Evolutionary conservation across 1,140 invertebrate species (phyloP), one percentile per base, ranked within the genome.

Genomic region (Pseudomyrmex dendroicus): DNA sequence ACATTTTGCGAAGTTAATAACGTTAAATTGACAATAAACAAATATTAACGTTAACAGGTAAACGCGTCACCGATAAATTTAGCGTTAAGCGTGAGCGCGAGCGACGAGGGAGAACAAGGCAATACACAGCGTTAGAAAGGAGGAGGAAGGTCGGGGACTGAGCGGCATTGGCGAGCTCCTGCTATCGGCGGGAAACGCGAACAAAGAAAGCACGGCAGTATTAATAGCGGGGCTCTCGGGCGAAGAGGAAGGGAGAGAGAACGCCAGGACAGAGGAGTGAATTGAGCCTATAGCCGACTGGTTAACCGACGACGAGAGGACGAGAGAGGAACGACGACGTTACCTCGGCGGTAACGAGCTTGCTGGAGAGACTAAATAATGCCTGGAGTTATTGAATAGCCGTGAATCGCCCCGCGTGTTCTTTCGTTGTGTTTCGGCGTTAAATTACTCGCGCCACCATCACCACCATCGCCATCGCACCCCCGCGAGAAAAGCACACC

Each of bases 121-220:
- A 74, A 35, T 35, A 1, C 35, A 35, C 35, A 46, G 10, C 15
- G 9, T 54, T 10, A 46, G 56, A 35, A 63, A 35, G 73, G 12
- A 70, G 13, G 66, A 70, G 66, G 22, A 80, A 70, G 46, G 35
- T 59, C 66, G 67, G 17, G 35, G 66, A n/a, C 22, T 44, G 25
- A 9, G 46, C 10, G 46, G 44, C 57, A 77, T 44, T 50, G 52
- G 64, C n/a, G n/a, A 62, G 67, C 35, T 70, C 52, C 13, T 5
- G 66, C 20, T 59, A 54, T 70, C 54, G 59, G 66, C 46, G 54
- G 44, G 44, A 72, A 72, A 50, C 20, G 66, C 44, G 66, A 46
- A 80, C 77, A 80, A 80, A 80, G 77, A 80, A 80, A 80, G 52
- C 77, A 68, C 52, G 64, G 57, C 10, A 44, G 77, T 80, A 80